A percentile compares a stretch with the other conserved stretches of the same genome.
These are phyloP conservation scores for Tenualosa thibaudeaui DNA, from an alignment of 2,797 vertebrate genomes.

Conservation along the genomic window DNA sequence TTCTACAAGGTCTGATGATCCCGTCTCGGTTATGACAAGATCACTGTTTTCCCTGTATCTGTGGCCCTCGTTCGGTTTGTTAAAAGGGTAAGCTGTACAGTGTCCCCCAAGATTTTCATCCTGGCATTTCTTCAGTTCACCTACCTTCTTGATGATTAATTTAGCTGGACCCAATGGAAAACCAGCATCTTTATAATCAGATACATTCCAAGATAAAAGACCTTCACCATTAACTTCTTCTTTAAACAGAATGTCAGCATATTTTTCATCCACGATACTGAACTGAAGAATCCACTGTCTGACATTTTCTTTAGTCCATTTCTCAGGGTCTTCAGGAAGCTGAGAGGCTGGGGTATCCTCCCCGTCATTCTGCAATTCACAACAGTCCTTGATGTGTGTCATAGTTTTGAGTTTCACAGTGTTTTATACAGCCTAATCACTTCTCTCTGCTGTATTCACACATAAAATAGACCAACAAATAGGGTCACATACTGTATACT, in stretches of 20 bases:
- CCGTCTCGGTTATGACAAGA: slow-evolving; percentile 64
- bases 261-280: slow-evolving; percentile 43
- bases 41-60: slow-evolving; percentile 58
- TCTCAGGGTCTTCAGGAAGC: slow-evolving; percentile 53
- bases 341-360: not conserved
- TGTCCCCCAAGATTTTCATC: slow-evolving; percentile 31
- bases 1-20: slow-evolving; percentile 62
- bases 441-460: no score
- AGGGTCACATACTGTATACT: no score
- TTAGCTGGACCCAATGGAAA: slow-evolving; percentile 61
- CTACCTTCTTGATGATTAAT: slow-evolving; percentile 58
- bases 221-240: slow-evolving; percentile 55
- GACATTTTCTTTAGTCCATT: slow-evolving; percentile 66
- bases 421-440: no score
- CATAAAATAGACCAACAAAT: no score
- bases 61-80: slow-evolving; percentile 54
- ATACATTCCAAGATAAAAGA: slow-evolving; percentile 56
- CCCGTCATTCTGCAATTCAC: no score
- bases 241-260: slow-evolving; percentile 56
- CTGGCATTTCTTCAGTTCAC: slow-evolving; percentile 51
- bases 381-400: no score
- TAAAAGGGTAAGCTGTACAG: slow-evolving; percentile 68
- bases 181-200: slow-evolving; percentile 34
- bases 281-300: slow-evolving; percentile 57
- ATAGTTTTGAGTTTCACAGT: no score